These are phyloP conservation scores for Mythimna loreyi DNA, from an alignment of 2,888 invertebrate genomes.

Conservation along the genomic window DNA sequence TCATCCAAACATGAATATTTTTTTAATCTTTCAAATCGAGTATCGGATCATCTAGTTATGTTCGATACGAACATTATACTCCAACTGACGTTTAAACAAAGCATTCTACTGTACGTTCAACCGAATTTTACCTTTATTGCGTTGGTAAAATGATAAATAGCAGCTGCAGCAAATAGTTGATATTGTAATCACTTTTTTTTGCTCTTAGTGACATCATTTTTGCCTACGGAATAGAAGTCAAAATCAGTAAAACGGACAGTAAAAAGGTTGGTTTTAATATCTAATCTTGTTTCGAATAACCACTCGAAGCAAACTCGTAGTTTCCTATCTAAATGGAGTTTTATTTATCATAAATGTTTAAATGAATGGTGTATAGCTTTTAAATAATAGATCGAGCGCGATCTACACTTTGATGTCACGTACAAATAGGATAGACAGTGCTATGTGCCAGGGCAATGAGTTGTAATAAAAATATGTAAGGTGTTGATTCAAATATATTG, in stretches of 20 bases:
- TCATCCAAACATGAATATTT: not conserved
- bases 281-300: not conserved
- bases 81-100: too few species aligned
- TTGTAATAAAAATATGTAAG: not conserved
- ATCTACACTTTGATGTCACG: constrained; percentile 9
- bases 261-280: too few species aligned
- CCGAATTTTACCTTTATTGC: too few species aligned
- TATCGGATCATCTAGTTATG: not conserved
- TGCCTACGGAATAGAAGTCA: too few species aligned
- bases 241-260: too few species aligned
- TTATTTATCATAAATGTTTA: not conserved
- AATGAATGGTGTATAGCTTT: not conserved
- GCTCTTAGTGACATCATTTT: too few species aligned
- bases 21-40: not conserved
- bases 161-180: too few species aligned
- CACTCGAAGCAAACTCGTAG: not conserved
- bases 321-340: not conserved
- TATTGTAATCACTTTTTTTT: too few species aligned
- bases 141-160: too few species aligned
- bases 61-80: not conserved
- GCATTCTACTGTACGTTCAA: too few species aligned
- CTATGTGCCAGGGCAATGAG: constrained; percentile 3
- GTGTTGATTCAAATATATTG: constrained; percentile 15
- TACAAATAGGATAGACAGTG: constrained; percentile 32
- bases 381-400: constrained; percentile 1